Conservation (phyloP, 2,888 invertebrate species). For the Ametastegia equiseti region DNA sequence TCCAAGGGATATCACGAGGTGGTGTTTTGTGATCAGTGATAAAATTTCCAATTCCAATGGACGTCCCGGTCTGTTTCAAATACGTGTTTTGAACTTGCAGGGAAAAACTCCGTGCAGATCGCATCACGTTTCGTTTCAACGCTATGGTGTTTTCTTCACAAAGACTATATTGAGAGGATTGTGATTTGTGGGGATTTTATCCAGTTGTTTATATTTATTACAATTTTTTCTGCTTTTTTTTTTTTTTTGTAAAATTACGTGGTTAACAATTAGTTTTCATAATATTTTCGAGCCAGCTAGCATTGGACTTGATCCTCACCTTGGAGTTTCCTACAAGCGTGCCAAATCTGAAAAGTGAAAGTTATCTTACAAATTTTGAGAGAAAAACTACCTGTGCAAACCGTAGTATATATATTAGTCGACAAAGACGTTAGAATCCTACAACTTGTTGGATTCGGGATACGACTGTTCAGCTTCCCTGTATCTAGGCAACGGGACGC, state of each 20-base stretch:
- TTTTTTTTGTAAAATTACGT: too few species aligned
- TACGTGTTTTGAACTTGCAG: background rate
- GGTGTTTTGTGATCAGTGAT: constrained; percentile 33
- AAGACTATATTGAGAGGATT: background rate
- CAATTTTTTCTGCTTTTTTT: too few species aligned
- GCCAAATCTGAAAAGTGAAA: constrained; percentile 32
- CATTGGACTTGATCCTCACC: too few species aligned
- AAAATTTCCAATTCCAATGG: background rate
- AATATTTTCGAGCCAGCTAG: background rate
- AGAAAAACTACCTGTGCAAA: constrained; percentile 25
- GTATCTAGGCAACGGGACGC: constrained; percentile 1
- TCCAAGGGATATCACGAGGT: background rate
- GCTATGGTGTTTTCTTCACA: background rate
- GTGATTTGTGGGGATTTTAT: background rate
- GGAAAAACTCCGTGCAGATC: background rate
- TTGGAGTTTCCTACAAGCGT: constrained; percentile 14
- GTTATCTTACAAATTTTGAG: constrained; percentile 16
- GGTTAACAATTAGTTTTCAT: background rate
- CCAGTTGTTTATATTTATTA: background rate
- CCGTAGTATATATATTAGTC: background rate
- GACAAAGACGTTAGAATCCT: background rate
- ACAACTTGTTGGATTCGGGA: constrained; percentile 40
- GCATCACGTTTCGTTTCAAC: background rate
- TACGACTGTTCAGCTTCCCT: background rate
- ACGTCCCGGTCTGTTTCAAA: background rate